Base-by-base conservation (phyloP, 2,113 vertebrate genomes). In the Channa maculata region DNA sequence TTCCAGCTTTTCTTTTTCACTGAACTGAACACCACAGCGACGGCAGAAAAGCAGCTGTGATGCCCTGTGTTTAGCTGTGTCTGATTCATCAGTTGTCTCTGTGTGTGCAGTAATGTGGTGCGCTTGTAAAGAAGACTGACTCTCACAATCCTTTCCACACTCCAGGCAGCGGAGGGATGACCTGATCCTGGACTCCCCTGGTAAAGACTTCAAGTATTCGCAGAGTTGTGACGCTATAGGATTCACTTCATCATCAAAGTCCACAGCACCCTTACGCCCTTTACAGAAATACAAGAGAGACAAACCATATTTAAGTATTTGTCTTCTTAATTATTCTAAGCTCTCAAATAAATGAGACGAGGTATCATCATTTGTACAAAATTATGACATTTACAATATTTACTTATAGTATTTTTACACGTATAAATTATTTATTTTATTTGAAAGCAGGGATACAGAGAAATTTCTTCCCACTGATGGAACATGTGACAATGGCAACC, bases 131-230 rank as follows among this genome's bases (percentile, higher is more conserved):
- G 84, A 71, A 3, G 86, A 78, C n/a, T 82, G 86, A 59, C 80
- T 90, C 41, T 89, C 84, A 6, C 80, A 92, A 33, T 88, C 79
- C 57, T 73, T 87, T 5, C 83, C 87, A 44, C 90, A 91, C 24
- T 92, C 84, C 11, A 83, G 67, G 75, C 89, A 92, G 12, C 43
- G 81, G 10, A 88, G 69, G 34, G 87, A 82, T 0, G 81, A 84
- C 24, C 81, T 82, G 60, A 86, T 87, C 75, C 69, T 88, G 52
- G 90, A 88, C 59, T 89, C 87, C 0, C 84, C 86, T 0, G 89
- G 86, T 44, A 88, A 66, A 63, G 86, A 81, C 82, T 89, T 89
- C 69, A 86, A 76, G 65, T 90, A 88, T 73, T 91, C 88, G 0
- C 79, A 87, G 34, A 87, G 83, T 66, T 89, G 85, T 6, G 82